Conservation (phyloP, 2,888 invertebrate species). For the Phyto melanocephala region DNA sequence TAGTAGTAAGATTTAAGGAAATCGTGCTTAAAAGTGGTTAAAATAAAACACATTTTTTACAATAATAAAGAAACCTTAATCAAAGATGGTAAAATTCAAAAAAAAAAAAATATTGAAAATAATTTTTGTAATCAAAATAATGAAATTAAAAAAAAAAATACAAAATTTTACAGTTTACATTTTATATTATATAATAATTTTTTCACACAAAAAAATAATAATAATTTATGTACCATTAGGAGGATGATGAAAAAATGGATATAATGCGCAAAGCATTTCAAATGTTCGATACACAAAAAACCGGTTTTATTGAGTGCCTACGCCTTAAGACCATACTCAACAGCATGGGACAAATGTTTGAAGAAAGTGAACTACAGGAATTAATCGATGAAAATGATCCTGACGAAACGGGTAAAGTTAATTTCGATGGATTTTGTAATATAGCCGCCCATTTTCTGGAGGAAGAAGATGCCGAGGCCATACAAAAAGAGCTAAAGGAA, state of each 20-base stretch:
- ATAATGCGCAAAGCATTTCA: conserved; percentile 97
- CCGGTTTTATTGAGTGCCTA: conserved; percentile 93
- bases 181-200: conserved; percentile 8
- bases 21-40: conserved; percentile 11
- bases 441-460: conserved; percentile 96
- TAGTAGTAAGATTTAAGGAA: neutral
- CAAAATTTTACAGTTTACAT: neutral
- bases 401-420: conserved; percentile 93
- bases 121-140: conserved; percentile 11
- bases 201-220: no score
- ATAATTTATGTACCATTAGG: conserved; percentile 71
- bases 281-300: conserved; percentile 97
- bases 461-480: conserved; percentile 96
- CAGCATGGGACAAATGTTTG: conserved; percentile 96
- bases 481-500: conserved; percentile 97
- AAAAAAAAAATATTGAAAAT: conserved; percentile 38
- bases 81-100: conserved; percentile 46
- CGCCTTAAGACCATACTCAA: conserved; percentile 95
- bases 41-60: neutral
- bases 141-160: neutral
- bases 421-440: conserved; percentile 95
- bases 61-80: neutral
- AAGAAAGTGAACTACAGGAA: conserved; percentile 92
- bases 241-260: conserved; percentile 90
- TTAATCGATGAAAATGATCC: conserved; percentile 95